phyloP scores from a whole-genome alignment of 2,113 vertebrate genomes.

The Colossoma macropomum region DNA sequence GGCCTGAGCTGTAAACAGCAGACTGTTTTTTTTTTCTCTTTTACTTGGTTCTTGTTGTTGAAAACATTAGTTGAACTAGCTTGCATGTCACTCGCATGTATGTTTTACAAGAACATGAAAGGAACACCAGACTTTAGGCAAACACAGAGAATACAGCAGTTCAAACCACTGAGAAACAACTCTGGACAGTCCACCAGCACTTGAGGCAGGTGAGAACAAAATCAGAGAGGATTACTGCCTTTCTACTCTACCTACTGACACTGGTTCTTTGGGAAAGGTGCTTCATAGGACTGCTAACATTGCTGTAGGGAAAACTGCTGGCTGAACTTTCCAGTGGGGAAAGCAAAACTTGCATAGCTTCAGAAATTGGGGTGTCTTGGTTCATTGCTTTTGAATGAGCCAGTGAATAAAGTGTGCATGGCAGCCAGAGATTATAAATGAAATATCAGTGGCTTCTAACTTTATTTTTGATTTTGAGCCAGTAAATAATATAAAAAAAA shows the following conservation, averaged over 20 bases:
- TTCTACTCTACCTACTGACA: neutral
- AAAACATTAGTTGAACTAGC: neutral
- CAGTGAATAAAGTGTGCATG: no score
- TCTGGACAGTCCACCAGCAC: neutral
- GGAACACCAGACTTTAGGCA: neutral
- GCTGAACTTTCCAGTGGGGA: neutral
- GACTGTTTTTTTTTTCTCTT: no score
- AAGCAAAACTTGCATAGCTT: neutral
- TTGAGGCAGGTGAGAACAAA: neutral
- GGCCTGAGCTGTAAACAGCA: no score
- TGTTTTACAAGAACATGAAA: no score
- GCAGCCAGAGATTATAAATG: no score
- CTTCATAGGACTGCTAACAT: neutral
- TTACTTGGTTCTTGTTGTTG: neutral
- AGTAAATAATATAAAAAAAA: no score
- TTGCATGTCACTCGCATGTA: neutral
- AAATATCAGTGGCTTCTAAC: no score
- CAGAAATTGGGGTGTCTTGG: no score
- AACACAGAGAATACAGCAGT: neutral
- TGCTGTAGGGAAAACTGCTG: neutral
- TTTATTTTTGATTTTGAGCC: no score
- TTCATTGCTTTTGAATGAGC: no score
- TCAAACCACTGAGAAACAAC: no score
- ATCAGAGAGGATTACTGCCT: constrained; percentile 8
- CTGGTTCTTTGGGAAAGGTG: neutral